Base-by-base conservation (phyloP, 2,113 vertebrate species). In the Leptodactylus fuscus region DNA sequence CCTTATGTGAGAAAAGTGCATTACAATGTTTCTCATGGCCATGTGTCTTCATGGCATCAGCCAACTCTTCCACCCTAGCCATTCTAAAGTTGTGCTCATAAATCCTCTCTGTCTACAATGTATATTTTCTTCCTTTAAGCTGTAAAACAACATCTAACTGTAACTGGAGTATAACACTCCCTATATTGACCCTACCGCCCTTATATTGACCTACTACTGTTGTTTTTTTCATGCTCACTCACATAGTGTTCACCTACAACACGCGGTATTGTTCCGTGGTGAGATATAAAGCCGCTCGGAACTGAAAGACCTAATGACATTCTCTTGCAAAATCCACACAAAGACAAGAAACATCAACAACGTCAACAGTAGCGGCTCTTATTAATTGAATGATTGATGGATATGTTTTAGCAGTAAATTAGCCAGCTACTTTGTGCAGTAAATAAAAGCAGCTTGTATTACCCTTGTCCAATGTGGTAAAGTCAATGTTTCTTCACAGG, bases 381-480 rank as follows among this genome's bases (percentile, higher is more conserved):
- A 65, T 65, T 65, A 65, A 65, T 65, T 32, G 15, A 16, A 65
- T 65, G 60, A 65, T 65, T 65, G 60, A 65, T 65, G 60, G 60
- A 65, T 65, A 65, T 65, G 29, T 65, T 65, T 65, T 65, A 65
- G 60, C 60, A 15, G 29, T 13, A 65, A 65, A 65, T 65, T 65
- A 65, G 27, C 29, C 29, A 32, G 11, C 60, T 32, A 65, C 15
- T 32, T 16, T 32, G 58, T 65, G 29, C 60, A 15, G 60, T 65
- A 65, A 65, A 65, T 65, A 32, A 32, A 32, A 65, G 60, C 12
- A 65, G 60, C 60, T 29, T 65, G 60, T 65, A 6, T 32, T 65
- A 65, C 27, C 60, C 60, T 65, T 65, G 27, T 65, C 60, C 29
- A 5, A 11, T 15, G n/a, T 16, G 16, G 60, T 65, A 65, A 32